These are phyloP conservation scores for Araneus ventricosus DNA, from an alignment of 1,140 invertebrate species.

Conservation along the genomic window DNA sequence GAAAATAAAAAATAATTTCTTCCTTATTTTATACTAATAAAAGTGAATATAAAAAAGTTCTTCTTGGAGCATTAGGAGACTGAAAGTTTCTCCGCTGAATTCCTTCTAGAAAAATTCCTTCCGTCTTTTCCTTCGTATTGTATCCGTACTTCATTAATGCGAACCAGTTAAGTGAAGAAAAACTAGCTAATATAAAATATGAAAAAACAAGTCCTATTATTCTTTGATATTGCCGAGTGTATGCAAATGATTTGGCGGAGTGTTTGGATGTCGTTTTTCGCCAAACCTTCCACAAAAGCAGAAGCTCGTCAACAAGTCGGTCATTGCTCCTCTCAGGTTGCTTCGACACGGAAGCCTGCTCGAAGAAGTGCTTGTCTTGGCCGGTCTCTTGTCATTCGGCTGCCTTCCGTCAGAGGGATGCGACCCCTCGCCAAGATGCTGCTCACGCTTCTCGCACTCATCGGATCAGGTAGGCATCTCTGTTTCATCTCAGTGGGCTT, in stretches of 20 bases:
- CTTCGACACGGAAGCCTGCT: not conserved
- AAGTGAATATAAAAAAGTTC: no score
- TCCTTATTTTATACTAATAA: no score
- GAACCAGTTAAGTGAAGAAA: no score
- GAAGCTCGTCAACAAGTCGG: slow-evolving; percentile 4
- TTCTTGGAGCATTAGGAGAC: no score
- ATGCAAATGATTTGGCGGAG: not conserved
- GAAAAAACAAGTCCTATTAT: not conserved
- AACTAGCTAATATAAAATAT: not conserved
- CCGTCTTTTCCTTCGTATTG: no score
- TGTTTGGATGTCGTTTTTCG: not conserved
- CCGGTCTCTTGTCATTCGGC: not conserved
- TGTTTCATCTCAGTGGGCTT: not conserved
- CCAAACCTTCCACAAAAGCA: not conserved
- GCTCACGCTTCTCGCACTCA: not conserved
- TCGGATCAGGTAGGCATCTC: not conserved
- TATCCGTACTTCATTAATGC: no score
- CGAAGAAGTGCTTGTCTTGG: not conserved
- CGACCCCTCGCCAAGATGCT: not conserved
- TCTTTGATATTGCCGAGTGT: not conserved
- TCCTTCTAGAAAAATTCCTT: no score
- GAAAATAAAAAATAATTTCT: no score
- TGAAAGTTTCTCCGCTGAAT: no score
- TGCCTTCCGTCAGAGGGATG: not conserved
- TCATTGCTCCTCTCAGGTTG: slow-evolving; percentile 11